These are phyloP conservation scores for Anthophora plumipes DNA, from an alignment of 2,888 invertebrate genomes.

Conservation along the genomic window DNA sequence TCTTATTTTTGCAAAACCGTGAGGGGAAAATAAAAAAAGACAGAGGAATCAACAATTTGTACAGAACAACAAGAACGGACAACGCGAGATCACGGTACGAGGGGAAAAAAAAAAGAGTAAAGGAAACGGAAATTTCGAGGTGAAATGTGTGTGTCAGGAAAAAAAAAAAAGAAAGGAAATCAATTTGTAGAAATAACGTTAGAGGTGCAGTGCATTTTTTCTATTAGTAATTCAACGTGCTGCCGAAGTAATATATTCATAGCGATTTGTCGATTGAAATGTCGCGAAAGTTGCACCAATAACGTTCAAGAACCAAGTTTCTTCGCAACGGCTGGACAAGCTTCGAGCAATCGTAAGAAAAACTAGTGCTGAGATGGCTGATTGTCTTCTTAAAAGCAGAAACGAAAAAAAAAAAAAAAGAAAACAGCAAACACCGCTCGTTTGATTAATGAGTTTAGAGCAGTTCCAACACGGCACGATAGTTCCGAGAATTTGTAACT, in stretches of 20 bases:
- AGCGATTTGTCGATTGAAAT: constrained; percentile 44
- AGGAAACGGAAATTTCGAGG: constrained; percentile 15
- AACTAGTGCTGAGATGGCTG: constrained; percentile 56
- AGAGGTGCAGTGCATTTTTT: constrained; percentile 67
- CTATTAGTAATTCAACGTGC: constrained; percentile 63
- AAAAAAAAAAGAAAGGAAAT: constrained; percentile 1
- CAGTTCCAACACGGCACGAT: constrained; percentile 38
- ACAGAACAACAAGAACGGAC: constrained; percentile 50
- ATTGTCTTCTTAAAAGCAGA: constrained; percentile 50
- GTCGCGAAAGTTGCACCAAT: constrained; percentile 43
- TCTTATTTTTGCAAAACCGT: constrained; percentile 61
- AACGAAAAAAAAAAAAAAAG: too few species aligned
- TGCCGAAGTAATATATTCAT: constrained; percentile 57
- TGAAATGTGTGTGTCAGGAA: constrained; percentile 46
- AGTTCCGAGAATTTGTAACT: constrained; percentile 22
- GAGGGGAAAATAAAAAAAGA: constrained; percentile 1
- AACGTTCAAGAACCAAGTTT: constrained; percentile 49
- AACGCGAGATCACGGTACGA: constrained; percentile 46
- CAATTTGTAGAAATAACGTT: constrained; percentile 54
- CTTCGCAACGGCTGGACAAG: constrained; percentile 41
- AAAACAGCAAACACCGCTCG: constrained; percentile 7
- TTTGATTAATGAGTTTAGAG: constrained; percentile 29
- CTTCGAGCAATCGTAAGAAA: constrained; percentile 39
- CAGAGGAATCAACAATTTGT: constrained; percentile 46
- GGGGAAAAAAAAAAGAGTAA: constrained; percentile 5